Evolutionary conservation across 2,113 vertebrate species (phyloP).

Genomic region (Oncorhynchus gorbuscha): DNA sequence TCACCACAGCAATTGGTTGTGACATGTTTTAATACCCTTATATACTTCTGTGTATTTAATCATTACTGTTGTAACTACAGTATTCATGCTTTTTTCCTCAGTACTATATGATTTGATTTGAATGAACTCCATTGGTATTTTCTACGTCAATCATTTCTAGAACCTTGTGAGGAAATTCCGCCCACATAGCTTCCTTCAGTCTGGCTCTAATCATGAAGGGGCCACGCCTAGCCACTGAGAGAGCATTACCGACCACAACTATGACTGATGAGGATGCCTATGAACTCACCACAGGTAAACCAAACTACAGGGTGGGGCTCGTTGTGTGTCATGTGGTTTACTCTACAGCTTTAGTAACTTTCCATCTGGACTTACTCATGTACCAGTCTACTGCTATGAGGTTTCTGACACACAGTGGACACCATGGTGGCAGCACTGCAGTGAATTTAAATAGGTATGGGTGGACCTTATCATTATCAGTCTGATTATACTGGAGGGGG

Average conservation of each 20-base stretch:
- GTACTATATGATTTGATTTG: too few species aligned
- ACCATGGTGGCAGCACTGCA: too few species aligned
- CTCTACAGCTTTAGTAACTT: slow-evolving; percentile 32
- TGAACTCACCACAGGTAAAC: slow-evolving; percentile 38
- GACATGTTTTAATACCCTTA: slow-evolving; percentile 12
- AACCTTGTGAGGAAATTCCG: background rate
- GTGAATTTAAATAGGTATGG: too few species aligned
- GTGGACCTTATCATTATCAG: too few species aligned
- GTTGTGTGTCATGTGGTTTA: too few species aligned
- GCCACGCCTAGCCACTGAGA: slow-evolving; percentile 9
- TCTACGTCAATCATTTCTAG: background rate
- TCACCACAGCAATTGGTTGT: slow-evolving; percentile 31
- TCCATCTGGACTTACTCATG: slow-evolving; percentile 36
- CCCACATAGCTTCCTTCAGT: background rate
- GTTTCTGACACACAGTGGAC: background rate
- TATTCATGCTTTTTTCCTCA: too few species aligned
- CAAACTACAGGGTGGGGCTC: slow-evolving; percentile 42
- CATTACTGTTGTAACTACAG: too few species aligned
- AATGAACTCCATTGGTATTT: too few species aligned
- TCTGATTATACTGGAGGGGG: too few species aligned
- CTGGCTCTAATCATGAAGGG: background rate
- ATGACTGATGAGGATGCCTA: background rate
- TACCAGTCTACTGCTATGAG: background rate
- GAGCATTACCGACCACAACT: slow-evolving; percentile 11
- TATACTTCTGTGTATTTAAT: background rate